phyloP scores from a whole-genome alignment of 2,888 invertebrate species.

The Pemphredon lugubris region DNA sequence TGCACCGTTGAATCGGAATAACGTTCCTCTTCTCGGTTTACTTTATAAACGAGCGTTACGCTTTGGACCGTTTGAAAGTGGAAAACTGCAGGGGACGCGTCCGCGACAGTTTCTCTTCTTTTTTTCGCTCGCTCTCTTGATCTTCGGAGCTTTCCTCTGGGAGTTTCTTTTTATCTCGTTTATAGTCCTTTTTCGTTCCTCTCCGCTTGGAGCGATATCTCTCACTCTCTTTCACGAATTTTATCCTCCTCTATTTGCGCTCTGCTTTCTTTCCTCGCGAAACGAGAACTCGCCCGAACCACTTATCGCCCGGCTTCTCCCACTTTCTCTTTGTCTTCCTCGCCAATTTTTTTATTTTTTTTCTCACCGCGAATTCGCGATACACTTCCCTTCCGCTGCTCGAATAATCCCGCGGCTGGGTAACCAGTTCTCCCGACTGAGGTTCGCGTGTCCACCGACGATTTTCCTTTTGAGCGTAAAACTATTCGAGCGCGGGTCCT shows the following conservation, averaged over 20 bases:
- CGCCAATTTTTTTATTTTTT: not conserved
- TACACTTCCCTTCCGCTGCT: not conserved
- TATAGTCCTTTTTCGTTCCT: not conserved
- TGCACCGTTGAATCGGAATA: no score
- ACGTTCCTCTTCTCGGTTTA: no score
- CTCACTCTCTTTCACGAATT: not conserved
- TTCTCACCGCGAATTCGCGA: no score
- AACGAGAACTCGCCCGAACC: not conserved
- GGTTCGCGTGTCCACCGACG: not conserved
- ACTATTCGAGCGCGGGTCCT: no score
- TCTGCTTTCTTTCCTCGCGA: not conserved
- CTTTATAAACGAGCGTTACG: no score
- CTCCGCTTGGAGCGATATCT: not conserved
- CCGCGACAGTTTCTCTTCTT: no score
- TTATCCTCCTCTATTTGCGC: not conserved
- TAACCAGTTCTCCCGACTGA: not conserved
- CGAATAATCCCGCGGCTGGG: not conserved
- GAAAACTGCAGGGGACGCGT: no score
- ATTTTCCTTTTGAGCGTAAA: no score
- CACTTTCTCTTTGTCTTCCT: slow-evolving; percentile 4
- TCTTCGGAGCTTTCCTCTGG: not conserved
- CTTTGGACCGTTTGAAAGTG: no score
- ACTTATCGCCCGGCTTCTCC: not conserved
- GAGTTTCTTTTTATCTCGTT: not conserved
- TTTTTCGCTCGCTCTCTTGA: no score